These are phyloP conservation scores for Orchesella cincta DNA, from an alignment of 1,140 invertebrate species.

Conservation along the genomic window DNA sequence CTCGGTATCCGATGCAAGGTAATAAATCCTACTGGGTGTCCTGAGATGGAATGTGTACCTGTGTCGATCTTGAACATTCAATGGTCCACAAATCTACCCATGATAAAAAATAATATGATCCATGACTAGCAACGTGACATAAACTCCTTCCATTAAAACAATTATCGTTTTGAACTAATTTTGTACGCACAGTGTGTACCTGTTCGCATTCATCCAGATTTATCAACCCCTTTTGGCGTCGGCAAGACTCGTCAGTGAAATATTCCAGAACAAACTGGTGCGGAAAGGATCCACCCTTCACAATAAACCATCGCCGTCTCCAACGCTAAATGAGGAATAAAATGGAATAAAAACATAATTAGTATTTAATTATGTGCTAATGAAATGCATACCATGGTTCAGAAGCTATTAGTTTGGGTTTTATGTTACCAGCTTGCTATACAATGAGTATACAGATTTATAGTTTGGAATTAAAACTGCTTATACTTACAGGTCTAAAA, in stretches of 20 bases:
- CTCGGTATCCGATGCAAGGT: conserved; percentile 86
- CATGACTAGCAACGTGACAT: neutral
- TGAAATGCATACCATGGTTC: neutral
- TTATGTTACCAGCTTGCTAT: neutral
- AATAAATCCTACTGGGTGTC: conserved; percentile 84
- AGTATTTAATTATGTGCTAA: neutral
- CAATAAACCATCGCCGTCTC: conserved; percentile 88
- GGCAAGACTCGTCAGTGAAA: conserved; percentile 81
- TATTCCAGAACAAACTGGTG: conserved; percentile 92
- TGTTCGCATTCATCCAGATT: conserved; percentile 94
- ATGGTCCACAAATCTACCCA: conserved; percentile 52
- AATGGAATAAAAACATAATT: neutral
- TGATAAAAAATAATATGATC: conserved; percentile 36
- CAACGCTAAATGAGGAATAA: conserved; percentile 73
- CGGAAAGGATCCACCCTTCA: conserved; percentile 84
- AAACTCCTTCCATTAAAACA: neutral
- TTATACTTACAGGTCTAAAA: conserved; percentile 78
- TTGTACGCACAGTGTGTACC: conserved; percentile 61
- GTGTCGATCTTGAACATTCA: conserved; percentile 68
- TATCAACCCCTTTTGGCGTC: conserved; percentile 85
- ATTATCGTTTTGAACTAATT: too few species aligned
- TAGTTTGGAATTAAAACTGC: neutral
- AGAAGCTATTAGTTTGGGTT: neutral
- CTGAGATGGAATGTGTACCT: conserved; percentile 85
- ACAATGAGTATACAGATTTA: neutral